A percentile compares a stretch with the other conserved stretches of the same genome.
Evolutionary conservation across 2,113 vertebrate genomes (phyloP).

Genomic region (Psittacula cyanocephala): DNA sequence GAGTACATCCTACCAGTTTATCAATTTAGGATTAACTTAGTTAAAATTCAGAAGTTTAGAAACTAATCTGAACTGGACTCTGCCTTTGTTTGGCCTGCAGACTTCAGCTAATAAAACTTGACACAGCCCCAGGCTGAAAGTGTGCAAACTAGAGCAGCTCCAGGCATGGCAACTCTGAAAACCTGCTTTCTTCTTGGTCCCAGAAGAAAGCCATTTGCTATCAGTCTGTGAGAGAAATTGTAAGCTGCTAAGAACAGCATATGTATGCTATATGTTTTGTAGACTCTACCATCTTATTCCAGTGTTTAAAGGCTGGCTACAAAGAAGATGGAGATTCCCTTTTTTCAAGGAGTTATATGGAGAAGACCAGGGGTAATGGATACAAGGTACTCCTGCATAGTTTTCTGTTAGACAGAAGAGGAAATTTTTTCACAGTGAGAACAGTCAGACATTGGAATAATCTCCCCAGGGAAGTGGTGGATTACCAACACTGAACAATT

Average conservation of each 20-base stretch:
- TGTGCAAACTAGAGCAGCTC: neutral
- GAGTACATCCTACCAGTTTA: neutral
- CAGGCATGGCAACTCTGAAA: neutral
- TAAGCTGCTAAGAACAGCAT: neutral
- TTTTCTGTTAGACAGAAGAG: neutral
- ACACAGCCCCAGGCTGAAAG: neutral
- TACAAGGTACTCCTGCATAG: neutral
- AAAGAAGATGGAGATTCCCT: neutral
- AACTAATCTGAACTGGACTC: neutral
- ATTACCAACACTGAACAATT: neutral
- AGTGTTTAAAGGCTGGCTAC: neutral
- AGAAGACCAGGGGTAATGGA: neutral
- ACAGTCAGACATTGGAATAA: neutral
- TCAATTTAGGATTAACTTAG: neutral
- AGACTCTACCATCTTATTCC: neutral
- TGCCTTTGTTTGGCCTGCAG: neutral
- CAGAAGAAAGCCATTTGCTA: neutral
- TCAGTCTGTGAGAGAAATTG: neutral
- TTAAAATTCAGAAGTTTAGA: neutral
- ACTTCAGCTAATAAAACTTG: neutral
- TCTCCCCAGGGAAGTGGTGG: neutral
- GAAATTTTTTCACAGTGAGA: neutral
- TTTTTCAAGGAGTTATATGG: neutral
- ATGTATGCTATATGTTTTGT: neutral
- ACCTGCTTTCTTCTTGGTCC: neutral